A percentile compares a stretch with the other conserved stretches of the same genome.
Evolutionary conservation across 2,113 vertebrate species (phyloP).

Genomic region (Platycercus adscitus): DNA sequence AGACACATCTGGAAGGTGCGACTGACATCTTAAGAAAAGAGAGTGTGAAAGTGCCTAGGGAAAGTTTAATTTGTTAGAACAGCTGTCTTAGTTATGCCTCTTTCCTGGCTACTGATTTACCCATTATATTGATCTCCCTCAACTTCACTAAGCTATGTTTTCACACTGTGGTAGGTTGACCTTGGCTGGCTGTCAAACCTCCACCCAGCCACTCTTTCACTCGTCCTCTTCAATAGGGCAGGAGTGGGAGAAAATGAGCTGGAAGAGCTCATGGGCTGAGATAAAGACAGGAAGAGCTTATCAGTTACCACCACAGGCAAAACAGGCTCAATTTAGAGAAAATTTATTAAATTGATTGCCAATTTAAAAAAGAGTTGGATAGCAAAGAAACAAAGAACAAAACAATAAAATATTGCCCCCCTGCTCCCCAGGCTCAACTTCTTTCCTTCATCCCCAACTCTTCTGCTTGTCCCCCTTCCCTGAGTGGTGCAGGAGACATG

Average conservation of each 20-base stretch:
- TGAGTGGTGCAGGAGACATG: neutral
- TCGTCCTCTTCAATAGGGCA: neutral
- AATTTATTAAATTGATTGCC: neutral
- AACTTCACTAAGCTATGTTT: neutral
- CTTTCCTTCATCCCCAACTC: neutral
- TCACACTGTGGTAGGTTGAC: neutral
- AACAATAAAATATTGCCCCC: neutral
- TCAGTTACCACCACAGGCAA: neutral
- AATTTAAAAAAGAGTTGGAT: neutral
- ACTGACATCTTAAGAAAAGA: neutral
- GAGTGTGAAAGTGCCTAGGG: neutral
- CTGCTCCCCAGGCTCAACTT: neutral
- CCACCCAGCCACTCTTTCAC: neutral
- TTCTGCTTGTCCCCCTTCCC: neutral
- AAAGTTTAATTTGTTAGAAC: constrained; percentile 18
- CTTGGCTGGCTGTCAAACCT: neutral
- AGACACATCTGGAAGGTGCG: constrained; percentile 11
- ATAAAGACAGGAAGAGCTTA: neutral
- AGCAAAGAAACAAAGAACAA: neutral
- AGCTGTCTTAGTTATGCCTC: neutral
- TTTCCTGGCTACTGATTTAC: neutral
- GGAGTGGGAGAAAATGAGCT: neutral
- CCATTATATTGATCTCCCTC: neutral
- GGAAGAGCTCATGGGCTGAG: neutral
- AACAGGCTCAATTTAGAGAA: neutral